A percentile compares a stretch with the other conserved stretches of the same genome.
Evolutionary conservation across 2,797 vertebrate genomes (phyloP).

Genomic region (Tadarida brasiliensis): DNA sequence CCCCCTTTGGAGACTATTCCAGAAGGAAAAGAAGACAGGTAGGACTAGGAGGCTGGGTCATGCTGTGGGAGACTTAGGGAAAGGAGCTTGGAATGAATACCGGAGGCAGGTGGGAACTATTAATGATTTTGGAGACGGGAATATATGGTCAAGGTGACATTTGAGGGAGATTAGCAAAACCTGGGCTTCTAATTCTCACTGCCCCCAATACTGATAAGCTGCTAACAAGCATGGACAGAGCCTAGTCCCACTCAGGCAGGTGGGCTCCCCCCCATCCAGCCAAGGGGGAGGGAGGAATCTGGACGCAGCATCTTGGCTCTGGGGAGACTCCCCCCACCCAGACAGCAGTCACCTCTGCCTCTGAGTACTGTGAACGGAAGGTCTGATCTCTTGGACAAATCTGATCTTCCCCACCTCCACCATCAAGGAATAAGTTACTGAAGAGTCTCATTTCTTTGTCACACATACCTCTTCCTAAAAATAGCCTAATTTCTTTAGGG

Average conservation of each 20-base stretch:
- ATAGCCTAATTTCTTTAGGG: conserved; percentile 78
- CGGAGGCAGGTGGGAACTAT: not conserved
- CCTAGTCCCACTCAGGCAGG: not conserved
- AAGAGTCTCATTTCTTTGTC: conserved; percentile 33
- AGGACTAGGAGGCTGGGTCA: not conserved
- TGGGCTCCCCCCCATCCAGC: not conserved
- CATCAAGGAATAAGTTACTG: not conserved
- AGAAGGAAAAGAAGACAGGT: not conserved
- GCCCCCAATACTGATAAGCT: not conserved
- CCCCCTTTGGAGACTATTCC: not conserved
- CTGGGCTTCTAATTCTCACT: not conserved
- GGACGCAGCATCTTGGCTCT: not conserved
- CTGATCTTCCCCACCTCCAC: not conserved
- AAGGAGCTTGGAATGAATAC: not conserved
- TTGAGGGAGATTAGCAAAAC: not conserved
- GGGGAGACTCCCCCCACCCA: not conserved
- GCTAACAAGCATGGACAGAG: not conserved
- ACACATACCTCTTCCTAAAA: conserved; percentile 75
- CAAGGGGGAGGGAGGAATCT: not conserved
- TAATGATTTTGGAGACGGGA: not conserved
- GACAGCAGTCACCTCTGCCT: not conserved
- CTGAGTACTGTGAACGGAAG: not conserved
- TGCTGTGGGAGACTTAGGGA: not conserved
- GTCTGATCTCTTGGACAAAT: not conserved
- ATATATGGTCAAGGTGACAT: not conserved